A percentile compares a stretch with the other conserved stretches of the same genome.
Conservation (phyloP, 1,140 invertebrate species). For the Bombus terrestris region DNA sequence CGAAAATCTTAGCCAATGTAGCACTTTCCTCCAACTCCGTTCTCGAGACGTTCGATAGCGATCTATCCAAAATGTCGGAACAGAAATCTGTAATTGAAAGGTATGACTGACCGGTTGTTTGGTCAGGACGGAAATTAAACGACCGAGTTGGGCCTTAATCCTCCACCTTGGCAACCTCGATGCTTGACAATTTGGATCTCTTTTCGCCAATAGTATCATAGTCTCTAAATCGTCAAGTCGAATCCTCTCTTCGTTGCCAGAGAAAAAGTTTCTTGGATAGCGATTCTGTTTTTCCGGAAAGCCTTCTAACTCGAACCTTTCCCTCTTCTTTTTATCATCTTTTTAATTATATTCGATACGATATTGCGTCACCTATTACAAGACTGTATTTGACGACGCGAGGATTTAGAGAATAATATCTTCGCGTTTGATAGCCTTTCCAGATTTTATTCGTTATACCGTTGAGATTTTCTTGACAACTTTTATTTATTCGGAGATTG, state of each 20-base stretch:
- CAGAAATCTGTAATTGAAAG: conserved; percentile 64
- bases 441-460: too few species aligned
- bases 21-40: conserved; percentile 13
- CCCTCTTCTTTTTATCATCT: too few species aligned
- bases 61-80: conserved; percentile 13
- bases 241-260: conserved; percentile 6
- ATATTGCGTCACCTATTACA: not conserved
- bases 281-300: not conserved
- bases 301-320: not conserved
- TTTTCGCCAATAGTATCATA: conserved; percentile 40
- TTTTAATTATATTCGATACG: not conserved
- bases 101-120: conserved; percentile 47
- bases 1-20: not conserved
- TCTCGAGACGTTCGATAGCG: conserved; percentile 1
- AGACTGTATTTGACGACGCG: not conserved
- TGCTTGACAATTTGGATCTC: conserved; percentile 37
- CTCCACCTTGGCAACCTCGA: not conserved
- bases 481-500: too few species aligned
- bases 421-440: too few species aligned
- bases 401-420: not conserved
- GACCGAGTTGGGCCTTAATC: conserved; percentile 50
- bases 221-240: not conserved
- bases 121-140: conserved; percentile 63
- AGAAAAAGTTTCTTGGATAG: conserved; percentile 5
- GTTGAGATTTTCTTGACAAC: too few species aligned